Evolutionary conservation across 2,113 vertebrate genomes (phyloP).

Genomic region (Aspiorhynchus laticeps): DNA sequence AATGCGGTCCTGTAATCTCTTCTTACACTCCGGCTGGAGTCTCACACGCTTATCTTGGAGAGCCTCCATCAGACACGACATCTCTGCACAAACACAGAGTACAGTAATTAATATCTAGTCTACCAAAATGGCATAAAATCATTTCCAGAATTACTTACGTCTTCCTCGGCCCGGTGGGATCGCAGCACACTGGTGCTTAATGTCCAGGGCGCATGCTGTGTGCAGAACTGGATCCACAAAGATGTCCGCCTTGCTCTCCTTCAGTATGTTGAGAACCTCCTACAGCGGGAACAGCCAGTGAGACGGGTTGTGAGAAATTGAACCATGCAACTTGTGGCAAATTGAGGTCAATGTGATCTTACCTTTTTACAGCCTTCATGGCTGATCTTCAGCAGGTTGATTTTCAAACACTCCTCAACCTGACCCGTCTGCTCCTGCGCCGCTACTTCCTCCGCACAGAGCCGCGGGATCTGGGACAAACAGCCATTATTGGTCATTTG

Average conservation of each 20-base stretch:
- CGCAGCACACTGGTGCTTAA: slow-evolving; percentile 97
- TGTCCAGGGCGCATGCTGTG: slow-evolving; percentile 95
- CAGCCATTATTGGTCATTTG: background rate
- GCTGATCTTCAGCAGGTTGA: slow-evolving; percentile 94
- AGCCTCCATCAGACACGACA: slow-evolving; percentile 97
- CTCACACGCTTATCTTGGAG: slow-evolving; percentile 95
- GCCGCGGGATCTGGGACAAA: slow-evolving; percentile 81
- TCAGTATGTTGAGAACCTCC: slow-evolving; percentile 98
- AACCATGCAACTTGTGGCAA: background rate
- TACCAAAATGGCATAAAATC: background rate
- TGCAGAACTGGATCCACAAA: slow-evolving; percentile 98
- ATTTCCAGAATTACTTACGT: slow-evolving; percentile 81
- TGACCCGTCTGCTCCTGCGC: slow-evolving; percentile 98
- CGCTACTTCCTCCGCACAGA: slow-evolving; percentile 94
- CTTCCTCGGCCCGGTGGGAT: slow-evolving; percentile 92
- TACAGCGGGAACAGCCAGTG: slow-evolving; percentile 54
- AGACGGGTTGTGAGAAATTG: background rate
- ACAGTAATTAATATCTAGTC: background rate
- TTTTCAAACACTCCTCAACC: slow-evolving; percentile 96
- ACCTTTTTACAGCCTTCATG: slow-evolving; percentile 93
- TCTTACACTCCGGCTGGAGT: slow-evolving; percentile 96
- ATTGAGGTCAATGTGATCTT: background rate
- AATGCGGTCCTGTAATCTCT: slow-evolving; percentile 94
- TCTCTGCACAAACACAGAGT: slow-evolving; percentile 77
- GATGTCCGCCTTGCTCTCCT: slow-evolving; percentile 98